Percentiles rank a stretch among this genome's conserved stretches.
phyloP scores from a whole-genome alignment of 2,113 vertebrate genomes.

The Podilymbus podiceps region DNA sequence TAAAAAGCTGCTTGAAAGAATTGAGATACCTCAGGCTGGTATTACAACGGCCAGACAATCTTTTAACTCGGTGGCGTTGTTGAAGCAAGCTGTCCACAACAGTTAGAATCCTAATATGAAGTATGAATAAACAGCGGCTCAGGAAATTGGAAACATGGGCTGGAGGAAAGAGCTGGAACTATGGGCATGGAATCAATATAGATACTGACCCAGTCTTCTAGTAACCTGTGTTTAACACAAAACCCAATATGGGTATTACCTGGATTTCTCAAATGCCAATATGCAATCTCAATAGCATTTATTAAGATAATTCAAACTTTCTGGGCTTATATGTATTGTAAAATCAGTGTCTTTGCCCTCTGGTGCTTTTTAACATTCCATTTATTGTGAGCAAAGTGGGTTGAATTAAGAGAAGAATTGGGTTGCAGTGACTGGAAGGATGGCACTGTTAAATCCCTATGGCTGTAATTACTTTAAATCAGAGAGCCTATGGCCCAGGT shows the following conservation, averaged over 20 bases:
- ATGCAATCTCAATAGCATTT: neutral
- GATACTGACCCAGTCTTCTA: neutral
- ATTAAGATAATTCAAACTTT: neutral
- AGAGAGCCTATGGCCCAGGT: neutral
- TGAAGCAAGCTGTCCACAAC: neutral
- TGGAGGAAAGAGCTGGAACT: neutral
- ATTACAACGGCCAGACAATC: neutral
- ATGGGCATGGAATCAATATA: neutral
- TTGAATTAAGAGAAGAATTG: neutral
- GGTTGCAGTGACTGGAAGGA: neutral
- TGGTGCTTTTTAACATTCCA: neutral
- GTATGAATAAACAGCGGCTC: neutral
- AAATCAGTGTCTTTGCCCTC: neutral
- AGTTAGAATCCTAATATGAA: neutral
- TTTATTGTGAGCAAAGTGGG: neutral
- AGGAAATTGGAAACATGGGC: neutral
- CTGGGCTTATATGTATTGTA: neutral
- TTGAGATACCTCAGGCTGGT: neutral
- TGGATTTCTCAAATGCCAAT: neutral
- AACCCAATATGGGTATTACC: neutral
- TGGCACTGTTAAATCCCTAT: neutral
- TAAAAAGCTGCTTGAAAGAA: neutral
- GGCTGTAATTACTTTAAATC: neutral
- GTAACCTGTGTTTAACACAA: neutral
- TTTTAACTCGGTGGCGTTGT: neutral